Conservation (phyloP, 2,888 invertebrate genomes). For the Capitulum mitella region DNA sequence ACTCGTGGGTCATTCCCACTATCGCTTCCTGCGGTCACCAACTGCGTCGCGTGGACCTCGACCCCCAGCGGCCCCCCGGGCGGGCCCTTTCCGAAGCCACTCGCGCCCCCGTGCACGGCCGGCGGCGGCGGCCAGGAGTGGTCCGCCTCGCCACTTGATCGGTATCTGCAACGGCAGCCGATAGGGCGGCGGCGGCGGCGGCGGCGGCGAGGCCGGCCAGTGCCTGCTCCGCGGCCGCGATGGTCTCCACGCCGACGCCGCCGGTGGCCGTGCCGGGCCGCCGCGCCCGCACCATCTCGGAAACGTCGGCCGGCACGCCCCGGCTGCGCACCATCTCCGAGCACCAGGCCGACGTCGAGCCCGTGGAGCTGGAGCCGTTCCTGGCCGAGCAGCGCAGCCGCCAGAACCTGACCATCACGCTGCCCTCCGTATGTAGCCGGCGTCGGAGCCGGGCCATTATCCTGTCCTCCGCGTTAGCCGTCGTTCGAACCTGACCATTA, state of each 20-base stretch:
- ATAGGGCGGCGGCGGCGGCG: not conserved
- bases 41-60: too few relatives aligned
- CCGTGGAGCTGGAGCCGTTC: slow-evolving; percentile 23
- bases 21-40: too few relatives aligned
- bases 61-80: too few relatives aligned
- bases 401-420: not conserved
- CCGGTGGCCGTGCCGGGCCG: not conserved
- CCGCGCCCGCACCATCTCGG: not conserved
- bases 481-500: too few relatives aligned
- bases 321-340: slow-evolving; percentile 20
- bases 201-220: not conserved
- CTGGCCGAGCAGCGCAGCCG: slow-evolving; percentile 10
- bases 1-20: too few relatives aligned
- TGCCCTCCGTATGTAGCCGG: not conserved
- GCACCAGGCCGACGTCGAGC: not conserved
- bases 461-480: not conserved
- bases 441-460: not conserved
- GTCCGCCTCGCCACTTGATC: not conserved
- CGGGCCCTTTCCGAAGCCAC: too few relatives aligned
- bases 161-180: not conserved
- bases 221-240: not conserved
- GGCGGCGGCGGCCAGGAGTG: too few relatives aligned
- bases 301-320: not conserved
- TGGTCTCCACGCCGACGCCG: not conserved
- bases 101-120: too few relatives aligned